phyloP scores from a whole-genome alignment of 2,888 invertebrate species.

The Leucoma salicis region DNA sequence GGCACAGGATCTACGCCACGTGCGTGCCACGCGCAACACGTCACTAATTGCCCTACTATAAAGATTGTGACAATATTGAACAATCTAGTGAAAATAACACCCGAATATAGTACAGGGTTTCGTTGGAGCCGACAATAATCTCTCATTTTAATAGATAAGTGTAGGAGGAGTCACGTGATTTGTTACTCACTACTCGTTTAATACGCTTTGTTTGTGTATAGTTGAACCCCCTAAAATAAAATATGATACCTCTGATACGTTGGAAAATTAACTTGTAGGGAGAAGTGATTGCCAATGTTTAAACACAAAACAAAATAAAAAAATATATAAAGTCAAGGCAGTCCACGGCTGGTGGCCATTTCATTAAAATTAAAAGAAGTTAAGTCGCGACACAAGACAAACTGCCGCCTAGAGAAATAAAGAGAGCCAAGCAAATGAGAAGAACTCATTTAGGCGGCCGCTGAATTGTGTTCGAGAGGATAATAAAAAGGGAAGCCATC shows the following conservation, averaged over 20 bases:
- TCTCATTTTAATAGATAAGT: slow-evolving; percentile 82
- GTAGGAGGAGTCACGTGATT: slow-evolving; percentile 74
- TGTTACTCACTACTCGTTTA: slow-evolving; percentile 46
- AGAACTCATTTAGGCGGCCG: slow-evolving; percentile 77
- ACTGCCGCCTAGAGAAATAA: slow-evolving; percentile 80
- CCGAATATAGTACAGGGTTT: slow-evolving; percentile 56
- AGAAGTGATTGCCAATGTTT: too few relatives aligned
- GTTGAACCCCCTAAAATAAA: slow-evolving; percentile 19
- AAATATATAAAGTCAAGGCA: slow-evolving; percentile 44
- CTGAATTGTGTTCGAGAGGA: slow-evolving; percentile 82
- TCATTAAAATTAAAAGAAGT: slow-evolving; percentile 73
- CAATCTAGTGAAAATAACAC: slow-evolving; percentile 81
- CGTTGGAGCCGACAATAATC: slow-evolving; percentile 71
- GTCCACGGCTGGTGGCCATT: slow-evolving; percentile 50
- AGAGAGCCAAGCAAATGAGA: slow-evolving; percentile 79
- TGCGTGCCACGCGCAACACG: slow-evolving; percentile 73
- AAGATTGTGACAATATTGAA: slow-evolving; percentile 79
- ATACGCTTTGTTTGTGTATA: slow-evolving; percentile 38
- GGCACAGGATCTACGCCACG: slow-evolving; percentile 50
- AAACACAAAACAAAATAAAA: background rate
- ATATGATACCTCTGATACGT: slow-evolving; percentile 1
- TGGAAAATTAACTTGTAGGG: background rate
- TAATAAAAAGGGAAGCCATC: slow-evolving; percentile 82
- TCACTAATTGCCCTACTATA: slow-evolving; percentile 78
- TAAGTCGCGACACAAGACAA: slow-evolving; percentile 75